phyloP scores from a whole-genome alignment of 2,797 vertebrate species.

The Chloroceryle inda region DNA sequence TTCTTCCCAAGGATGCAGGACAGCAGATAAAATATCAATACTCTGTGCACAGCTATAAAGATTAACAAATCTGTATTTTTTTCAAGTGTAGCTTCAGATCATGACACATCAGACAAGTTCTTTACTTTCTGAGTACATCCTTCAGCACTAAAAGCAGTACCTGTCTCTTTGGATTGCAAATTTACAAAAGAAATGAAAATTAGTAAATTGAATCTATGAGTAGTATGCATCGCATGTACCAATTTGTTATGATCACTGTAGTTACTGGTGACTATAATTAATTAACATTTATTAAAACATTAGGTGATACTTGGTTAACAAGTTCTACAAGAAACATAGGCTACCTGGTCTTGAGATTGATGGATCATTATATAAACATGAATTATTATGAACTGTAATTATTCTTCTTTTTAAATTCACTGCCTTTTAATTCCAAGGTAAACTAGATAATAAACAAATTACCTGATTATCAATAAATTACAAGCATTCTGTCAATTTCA shows the following conservation, averaged over 20 bases:
- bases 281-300: conserved; percentile 50
- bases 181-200: not conserved
- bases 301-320: conserved; percentile 21
- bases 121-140: not conserved
- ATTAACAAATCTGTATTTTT: conserved; percentile 16
- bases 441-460: conserved; percentile 9
- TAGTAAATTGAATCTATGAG: not conserved
- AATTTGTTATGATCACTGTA: conserved; percentile 45
- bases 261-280: conserved; percentile 15
- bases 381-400: not conserved
- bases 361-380: not conserved
- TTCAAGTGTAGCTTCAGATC: conserved; percentile 22
- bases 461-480: not conserved
- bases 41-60: conserved; percentile 42
- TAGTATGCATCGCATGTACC: conserved; percentile 6
- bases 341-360: not conserved
- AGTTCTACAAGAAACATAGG: conserved; percentile 23
- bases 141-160: not conserved
- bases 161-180: not conserved
- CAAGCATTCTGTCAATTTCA: not conserved
- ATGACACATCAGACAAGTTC: not conserved
- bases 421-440: not conserved
- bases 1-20: conserved; percentile 2
- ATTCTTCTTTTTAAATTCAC: conserved; percentile 2
- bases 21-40: conserved; percentile 22